Base-by-base conservation (phyloP, 2,888 invertebrate species). In the Ochropleura leucogaster region DNA sequence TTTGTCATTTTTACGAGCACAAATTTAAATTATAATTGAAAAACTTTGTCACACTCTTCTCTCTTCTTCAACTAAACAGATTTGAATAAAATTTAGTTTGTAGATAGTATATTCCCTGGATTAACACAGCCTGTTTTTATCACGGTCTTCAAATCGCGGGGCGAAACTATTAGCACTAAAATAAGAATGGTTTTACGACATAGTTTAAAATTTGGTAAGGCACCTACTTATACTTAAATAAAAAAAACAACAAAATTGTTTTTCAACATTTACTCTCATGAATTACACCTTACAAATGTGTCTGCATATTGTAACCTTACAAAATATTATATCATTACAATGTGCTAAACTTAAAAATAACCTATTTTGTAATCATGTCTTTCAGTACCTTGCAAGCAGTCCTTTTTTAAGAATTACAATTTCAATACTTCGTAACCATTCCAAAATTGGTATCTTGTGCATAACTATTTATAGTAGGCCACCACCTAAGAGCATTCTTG, bases 211-310 rank as follows among this genome's bases (percentile, higher is more conserved):
- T n/a, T n/a, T n/a, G n/a, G n/a, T n/a, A n/a, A n/a, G n/a, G n/a
- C n/a, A n/a, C n/a, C n/a, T n/a, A n/a, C n/a, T n/a, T 30, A 30
- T 30, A 30, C 30, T 30, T 30, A 30, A 1, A 2, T 74, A 78
- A 87, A 86, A 88, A 84, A 85, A 83, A 85, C 42, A 72, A 60
- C 68, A 79, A 70, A 64, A 80, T 82, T 83, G 88, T 91, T 95
- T 96, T 95, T 94, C 90, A 94, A 96, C 95, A 95, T 96, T 96
- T 96, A 96, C 93, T 96, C 90, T 95, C 93, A 95, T 95, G 96
- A 96, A 96, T 95, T 95, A 96, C 95, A 94, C 93, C 93, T 95
- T 96, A 96, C 94, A 96, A 95, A 96, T 94, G 94, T 95, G 94
- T 95, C 92, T 92, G 95, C 95, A 95, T 96, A 95, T 94, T 94